A percentile compares a stretch with the other conserved stretches of the same genome.
Evolutionary conservation across 2,113 vertebrate species (phyloP).

Genomic region (Ranitomeya variabilis): DNA sequence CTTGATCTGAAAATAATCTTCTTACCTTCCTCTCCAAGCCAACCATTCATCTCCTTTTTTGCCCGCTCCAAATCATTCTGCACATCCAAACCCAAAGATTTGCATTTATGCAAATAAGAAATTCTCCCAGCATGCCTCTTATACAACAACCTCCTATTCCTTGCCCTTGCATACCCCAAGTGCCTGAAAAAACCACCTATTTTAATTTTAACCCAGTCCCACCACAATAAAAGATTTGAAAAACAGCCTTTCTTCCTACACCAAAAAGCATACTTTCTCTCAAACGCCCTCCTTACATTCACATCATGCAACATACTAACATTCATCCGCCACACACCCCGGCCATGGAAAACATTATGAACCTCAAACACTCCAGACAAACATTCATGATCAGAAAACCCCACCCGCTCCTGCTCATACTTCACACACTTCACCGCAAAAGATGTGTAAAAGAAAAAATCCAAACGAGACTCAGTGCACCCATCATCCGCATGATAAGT

Average conservation of each 20-base stretch:
- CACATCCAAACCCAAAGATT: background rate
- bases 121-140: background rate
- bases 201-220: background rate
- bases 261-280: background rate
- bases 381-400: constrained; percentile 3
- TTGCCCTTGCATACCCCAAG: background rate
- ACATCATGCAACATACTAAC: background rate
- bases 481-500: background rate
- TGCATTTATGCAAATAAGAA: background rate
- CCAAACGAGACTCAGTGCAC: no score
- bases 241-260: background rate
- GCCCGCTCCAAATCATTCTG: background rate
- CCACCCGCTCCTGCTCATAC: no score
- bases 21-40: background rate
- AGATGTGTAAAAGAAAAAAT: background rate
- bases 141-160: background rate
- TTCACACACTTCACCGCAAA: no score
- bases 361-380: background rate
- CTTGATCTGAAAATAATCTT: background rate
- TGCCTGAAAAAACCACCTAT: background rate
- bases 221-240: background rate
- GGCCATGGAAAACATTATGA: background rate
- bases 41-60: background rate
- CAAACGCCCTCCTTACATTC: background rate
- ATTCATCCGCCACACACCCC: background rate